Evolutionary conservation across 2,888 invertebrate species (phyloP), one percentile per base, ranked within the genome.

Genomic region (Plagodis pulveraria): DNA sequence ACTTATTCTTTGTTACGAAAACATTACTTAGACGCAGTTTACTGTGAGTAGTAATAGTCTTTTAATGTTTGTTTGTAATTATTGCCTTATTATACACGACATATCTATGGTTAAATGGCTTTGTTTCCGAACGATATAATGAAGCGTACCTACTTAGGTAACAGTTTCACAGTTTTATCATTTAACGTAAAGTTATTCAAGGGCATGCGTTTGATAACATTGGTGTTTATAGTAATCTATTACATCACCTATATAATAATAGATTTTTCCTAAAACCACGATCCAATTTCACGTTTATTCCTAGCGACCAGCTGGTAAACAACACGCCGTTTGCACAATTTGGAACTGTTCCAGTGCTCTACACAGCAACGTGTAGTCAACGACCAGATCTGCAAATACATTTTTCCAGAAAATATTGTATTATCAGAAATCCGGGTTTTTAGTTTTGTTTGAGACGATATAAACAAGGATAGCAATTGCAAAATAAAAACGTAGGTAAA

Each of bases 321-420:
- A 81, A 74, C 74, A 58, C 75, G 73, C 70, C 73, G 70, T 72
- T 72, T 72, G 71, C 71, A 79, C 72, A 70, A 80, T 83, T 88
- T 89, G 87, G 87, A 86, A 66, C 76, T 50, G 74, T 82, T 87
- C 89, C 88, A 89, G 85, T 77, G 62, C 64, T 70, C 75, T 77
- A 78, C 74, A 77, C 60, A 58, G 67, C 70, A 52, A 64, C 58
- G 61, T 67, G 56, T 38, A 1, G 22, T 22, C 22, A 65, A 63
- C 64, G 63, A 55, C 45, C 46, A 50, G 47, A 44, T 50, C 50
- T 56, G 47, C 47, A 56, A 57, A 57, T 57, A 45, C 56, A 45
- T 36, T 63, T 57, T 58, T 54, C 59, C 51, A 61, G 62, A 53
- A 57, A 61, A 56, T 59, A 50, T 62, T 50, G 5, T 8, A 40